These are phyloP conservation scores for Scyliorhinus canicula DNA, from an alignment of 2,797 vertebrate genomes.

Conservation along the genomic window DNA sequence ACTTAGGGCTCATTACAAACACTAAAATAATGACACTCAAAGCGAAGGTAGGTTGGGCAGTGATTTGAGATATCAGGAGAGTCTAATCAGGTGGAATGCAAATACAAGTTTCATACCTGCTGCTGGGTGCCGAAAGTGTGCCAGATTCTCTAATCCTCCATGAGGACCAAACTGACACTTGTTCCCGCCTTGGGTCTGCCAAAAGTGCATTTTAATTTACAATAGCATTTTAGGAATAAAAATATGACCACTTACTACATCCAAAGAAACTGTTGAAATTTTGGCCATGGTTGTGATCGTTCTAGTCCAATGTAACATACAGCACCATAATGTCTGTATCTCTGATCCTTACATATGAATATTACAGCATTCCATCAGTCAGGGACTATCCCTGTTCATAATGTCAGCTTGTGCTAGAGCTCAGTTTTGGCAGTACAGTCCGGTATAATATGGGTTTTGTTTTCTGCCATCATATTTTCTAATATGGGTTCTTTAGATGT, in stretches of 20 bases:
- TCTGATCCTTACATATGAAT: background rate
- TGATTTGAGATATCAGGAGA: no score
- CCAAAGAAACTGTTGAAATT: background rate
- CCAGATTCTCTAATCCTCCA: no score
- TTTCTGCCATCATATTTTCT: no score
- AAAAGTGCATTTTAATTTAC: background rate
- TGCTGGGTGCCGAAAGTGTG: no score
- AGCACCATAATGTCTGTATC: background rate
- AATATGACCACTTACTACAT: background rate
- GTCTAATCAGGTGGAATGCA: no score
- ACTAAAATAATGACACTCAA: background rate
- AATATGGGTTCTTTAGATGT: no score
- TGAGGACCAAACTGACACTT: no score
- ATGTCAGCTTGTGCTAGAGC: background rate
- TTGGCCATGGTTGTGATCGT: background rate
- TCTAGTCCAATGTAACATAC: background rate
- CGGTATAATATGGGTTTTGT: no score
- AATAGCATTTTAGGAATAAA: background rate
- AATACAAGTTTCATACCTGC: no score
- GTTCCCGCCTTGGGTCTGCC: no score
- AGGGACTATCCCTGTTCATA: background rate
- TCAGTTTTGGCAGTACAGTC: background rate
- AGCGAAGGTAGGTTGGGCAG: no score
- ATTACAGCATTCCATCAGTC: background rate
- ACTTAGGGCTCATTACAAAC: no score